Evolutionary conservation across 2,113 vertebrate genomes (phyloP), one percentile per base, ranked within the genome.

Genomic region (Anser brachyrhynchus): DNA sequence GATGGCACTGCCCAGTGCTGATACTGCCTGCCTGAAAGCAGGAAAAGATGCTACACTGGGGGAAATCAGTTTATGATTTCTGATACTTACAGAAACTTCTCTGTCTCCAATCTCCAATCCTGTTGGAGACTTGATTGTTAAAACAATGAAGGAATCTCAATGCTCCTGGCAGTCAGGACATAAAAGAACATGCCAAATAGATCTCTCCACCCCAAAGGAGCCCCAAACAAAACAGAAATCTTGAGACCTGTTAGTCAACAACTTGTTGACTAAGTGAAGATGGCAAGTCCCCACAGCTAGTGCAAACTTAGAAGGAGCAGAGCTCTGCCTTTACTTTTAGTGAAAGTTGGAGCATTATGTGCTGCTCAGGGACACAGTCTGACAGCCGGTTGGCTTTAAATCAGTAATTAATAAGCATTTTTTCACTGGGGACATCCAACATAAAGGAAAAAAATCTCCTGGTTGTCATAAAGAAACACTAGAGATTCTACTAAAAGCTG

Each of bases 401-500:
- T 67, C 66, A 84, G 26, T 55, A 73, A 90, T 35, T 79, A 89
- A 49, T 35, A 85, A n/a, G 51, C 14, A 73, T 35, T 92, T 83
- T 82, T 28, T 90, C 65, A 51, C 44, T 39, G 55, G 37, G 26
- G 4, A 13, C 7, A 10, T 51, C 54, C 64, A 78, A 87, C 69
- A 74, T 11, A 3, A 73, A 84, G 31, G 54, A 54, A 59, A 72
- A 41, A 23, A 23, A 39, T 23, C 86, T 91, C 86, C 83, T 65
- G 25, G 67, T 87, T 92, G 76, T 79, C 95, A 96, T 41, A 97
- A 97, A 72, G 39, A 95, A 96, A 96, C 54, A 51, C 23, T 78
- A 21, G 31, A 93, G 66, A 83, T 70, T 95, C 95, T 43, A 96
- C 81, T 93, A 91, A 90, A 97, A 96, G 91, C 64, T 35, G 65